Base-by-base conservation (phyloP, 2,888 invertebrate genomes). In the Thereva nobilitata region DNA sequence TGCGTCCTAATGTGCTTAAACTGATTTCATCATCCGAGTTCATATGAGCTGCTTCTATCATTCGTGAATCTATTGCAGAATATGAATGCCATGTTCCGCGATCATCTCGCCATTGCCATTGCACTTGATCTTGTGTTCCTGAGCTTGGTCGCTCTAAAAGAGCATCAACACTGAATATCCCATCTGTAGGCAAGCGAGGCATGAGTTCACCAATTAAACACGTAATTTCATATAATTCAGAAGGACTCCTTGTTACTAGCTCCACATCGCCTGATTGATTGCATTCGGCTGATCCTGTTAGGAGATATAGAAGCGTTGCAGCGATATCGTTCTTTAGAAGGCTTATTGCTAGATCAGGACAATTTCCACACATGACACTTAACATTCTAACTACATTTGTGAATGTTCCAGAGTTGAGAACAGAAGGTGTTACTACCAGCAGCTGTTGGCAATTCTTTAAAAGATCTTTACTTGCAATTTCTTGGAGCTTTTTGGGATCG, bases 41-140 rank as follows among this genome's bases (percentile, higher is more conserved):
- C 77, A 92, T 88, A 80, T 94, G 94, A 37, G 97, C 96, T 69
- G 94, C 94, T 85, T 98, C 97, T 70, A 98, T 90, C 73, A 96
- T 93, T 72, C 94, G 88, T 72, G 94, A 93, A 83, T 97, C 97
- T 68, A 95, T 92, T 73, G 91, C 88, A 49, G 94, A 92, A 82
- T 97, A 98, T 5, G 94, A 90, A 78, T 95, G 95, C 89, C 89
- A 94, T 83, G 95, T 83, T 75, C 92, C 95, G 76, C 95, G 87
- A 80, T 97, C 97, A 79, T 97, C 97, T 64, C 94, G 86, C 97
- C 97, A 98, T 80, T 97, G 96, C 98, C 98, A 98, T 72, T 91
- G 88, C 3, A 95, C 92, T 67, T 90, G 87, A 77, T 93, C 90
- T 75, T 88, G 86, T 5, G 87, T 85, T 37, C 86, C 84, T 45